Conservation (phyloP, 2,113 vertebrate genomes). For the Alces alces region DNA sequence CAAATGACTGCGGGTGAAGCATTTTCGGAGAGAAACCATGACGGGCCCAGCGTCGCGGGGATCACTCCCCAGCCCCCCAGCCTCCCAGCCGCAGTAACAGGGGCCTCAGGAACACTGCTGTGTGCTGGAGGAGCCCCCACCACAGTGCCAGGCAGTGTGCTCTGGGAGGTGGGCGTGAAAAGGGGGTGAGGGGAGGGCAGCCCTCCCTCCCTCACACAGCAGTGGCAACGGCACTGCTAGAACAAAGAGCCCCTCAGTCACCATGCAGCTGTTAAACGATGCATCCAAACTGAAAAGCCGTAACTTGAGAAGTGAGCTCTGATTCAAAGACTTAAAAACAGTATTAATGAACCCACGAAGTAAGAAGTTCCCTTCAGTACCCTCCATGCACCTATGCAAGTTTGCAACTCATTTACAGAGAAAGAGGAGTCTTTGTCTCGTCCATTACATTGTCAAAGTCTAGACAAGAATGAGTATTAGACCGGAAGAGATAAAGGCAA, state of each 20-base stretch:
- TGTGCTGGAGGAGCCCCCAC: neutral
- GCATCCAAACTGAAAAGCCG: neutral
- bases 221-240: neutral
- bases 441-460: neutral
- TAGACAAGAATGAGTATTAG: neutral
- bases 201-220: neutral
- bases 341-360: neutral
- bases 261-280: neutral
- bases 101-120: neutral
- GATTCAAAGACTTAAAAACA: neutral
- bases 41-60: neutral
- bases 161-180: neutral
- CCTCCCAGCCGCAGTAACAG: neutral
- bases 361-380: neutral
- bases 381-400: neutral
- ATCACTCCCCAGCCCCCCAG: neutral
- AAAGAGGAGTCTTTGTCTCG: neutral
- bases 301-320: neutral
- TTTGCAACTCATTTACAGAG: neutral
- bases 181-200: neutral
- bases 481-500: neutral
- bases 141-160: neutral
- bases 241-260: neutral
- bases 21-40: no score
- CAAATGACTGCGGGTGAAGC: neutral